Evolutionary conservation across 2,113 vertebrate species (phyloP).

Genomic region (Sceloporus tristichus): DNA sequence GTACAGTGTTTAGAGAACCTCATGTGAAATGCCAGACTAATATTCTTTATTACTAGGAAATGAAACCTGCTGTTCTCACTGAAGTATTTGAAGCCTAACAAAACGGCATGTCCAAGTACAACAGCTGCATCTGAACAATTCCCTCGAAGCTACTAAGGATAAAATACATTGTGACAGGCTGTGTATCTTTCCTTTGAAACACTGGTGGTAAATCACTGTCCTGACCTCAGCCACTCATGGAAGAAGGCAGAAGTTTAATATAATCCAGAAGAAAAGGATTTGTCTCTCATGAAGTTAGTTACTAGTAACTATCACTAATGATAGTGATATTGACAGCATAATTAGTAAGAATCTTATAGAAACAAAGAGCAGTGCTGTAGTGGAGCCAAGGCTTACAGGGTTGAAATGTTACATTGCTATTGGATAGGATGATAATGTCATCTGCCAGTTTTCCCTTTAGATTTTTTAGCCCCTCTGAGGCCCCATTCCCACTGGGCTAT

Average conservation of each 20-base stretch:
- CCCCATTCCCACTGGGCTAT: no score
- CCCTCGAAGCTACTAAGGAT: slow-evolving; percentile 64
- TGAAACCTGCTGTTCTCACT: slow-evolving; percentile 67
- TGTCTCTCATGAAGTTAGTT: not conserved
- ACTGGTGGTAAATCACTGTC: not conserved
- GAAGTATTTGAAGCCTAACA: slow-evolving; percentile 54
- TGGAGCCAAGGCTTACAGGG: no score
- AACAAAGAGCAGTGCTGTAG: no score
- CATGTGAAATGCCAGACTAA: slow-evolving; percentile 58
- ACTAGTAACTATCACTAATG: not conserved
- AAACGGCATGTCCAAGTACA: slow-evolving; percentile 58
- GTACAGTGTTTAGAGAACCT: slow-evolving; percentile 57
- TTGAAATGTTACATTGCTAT: no score
- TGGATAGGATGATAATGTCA: no score
- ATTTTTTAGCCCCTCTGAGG: no score
- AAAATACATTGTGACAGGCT: slow-evolving; percentile 21
- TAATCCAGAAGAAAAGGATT: not conserved
- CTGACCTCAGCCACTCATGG: not conserved
- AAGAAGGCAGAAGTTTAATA: not conserved
- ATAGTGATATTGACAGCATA: no score
- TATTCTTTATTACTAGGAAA: slow-evolving; percentile 67
- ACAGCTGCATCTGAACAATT: slow-evolving; percentile 63
- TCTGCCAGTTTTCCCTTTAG: no score
- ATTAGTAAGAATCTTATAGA: no score
- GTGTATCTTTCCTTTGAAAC: not conserved